Evolutionary conservation across 2,888 invertebrate species (phyloP), one percentile per base, ranked within the genome.

Genomic region (Patella depressa): DNA sequence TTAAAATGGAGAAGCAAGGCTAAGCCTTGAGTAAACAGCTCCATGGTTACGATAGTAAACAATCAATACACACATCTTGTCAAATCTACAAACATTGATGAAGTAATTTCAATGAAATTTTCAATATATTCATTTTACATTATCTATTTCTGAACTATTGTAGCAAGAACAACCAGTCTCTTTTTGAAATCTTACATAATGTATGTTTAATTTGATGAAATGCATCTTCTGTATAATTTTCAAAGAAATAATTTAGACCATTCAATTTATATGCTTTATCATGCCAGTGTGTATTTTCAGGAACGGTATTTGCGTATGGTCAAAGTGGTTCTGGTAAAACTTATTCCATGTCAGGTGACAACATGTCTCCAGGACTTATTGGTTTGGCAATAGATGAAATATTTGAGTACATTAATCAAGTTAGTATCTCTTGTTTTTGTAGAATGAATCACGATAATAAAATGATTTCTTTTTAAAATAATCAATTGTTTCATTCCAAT

Each of bases 251-350:
- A 29, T 24, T n/a, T 76, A 5, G 17, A 53, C 7, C 29, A 19
- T 54, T 19, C 17, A 17, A n/a, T 29, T 17, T n/a, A 69, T 85
- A 75, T 80, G 9, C 3, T 15, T 29, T 73, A n/a, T 54, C 55
- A 70, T 34, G 4, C 45, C 45, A 19, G 24, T 79, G 77, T 78
- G 9, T 55, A 72, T 75, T 81, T 83, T n/a, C 80, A 92, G 96
- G 96, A 2, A 97, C 97, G 0, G 95, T 97, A 83, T 96, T 97
- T 92, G 96, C 97, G 0, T 97, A 97, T 90, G 97, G 97, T 11
- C 97, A 97, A 91, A 97, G 97, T 5, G 95, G 96, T 0, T 96
- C 96, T 0, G 97, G 97, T 76, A 91, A 90, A 82, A 91, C 91
- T 0, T 87, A 85, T 79, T 91, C 91, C 0, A 90, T 91, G 88